Conservation (phyloP, 1,140 invertebrate genomes). For the Goniozus legneri region DNA sequence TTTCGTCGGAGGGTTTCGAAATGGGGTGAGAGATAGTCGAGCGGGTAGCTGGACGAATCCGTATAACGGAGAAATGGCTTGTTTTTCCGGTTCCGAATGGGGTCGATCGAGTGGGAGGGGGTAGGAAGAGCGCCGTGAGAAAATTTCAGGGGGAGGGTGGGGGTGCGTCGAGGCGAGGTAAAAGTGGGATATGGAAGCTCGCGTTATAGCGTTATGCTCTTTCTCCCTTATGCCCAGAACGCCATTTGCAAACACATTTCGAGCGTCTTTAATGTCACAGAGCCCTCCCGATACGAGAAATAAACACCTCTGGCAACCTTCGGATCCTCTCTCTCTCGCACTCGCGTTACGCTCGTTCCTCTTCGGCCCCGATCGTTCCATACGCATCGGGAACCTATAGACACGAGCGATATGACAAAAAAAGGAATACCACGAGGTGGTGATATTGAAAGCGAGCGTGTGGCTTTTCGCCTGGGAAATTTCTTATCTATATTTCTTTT, state of each 20-base stretch:
- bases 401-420: too few species aligned
- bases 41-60: neutral
- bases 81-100: neutral
- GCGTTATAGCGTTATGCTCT: neutral
- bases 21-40: neutral
- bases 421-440: too few species aligned
- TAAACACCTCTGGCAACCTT: too few species aligned
- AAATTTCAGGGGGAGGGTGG: neutral
- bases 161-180: too few species aligned
- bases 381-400: too few species aligned
- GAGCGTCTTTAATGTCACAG: neutral
- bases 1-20: too few species aligned
- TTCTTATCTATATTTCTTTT: too few species aligned
- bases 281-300: neutral
- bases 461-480: too few species aligned
- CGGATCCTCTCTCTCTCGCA: too few species aligned
- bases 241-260: neutral
- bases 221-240: neutral
- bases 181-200: neutral
- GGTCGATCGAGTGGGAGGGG: neutral
- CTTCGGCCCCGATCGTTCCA: too few species aligned
- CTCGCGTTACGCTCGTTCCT: too few species aligned
- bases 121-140: neutral
- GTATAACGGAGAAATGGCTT: neutral
- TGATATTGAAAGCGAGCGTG: too few species aligned